Conservation (phyloP, 2,888 invertebrate genomes). For the Leucozona laternaria region DNA sequence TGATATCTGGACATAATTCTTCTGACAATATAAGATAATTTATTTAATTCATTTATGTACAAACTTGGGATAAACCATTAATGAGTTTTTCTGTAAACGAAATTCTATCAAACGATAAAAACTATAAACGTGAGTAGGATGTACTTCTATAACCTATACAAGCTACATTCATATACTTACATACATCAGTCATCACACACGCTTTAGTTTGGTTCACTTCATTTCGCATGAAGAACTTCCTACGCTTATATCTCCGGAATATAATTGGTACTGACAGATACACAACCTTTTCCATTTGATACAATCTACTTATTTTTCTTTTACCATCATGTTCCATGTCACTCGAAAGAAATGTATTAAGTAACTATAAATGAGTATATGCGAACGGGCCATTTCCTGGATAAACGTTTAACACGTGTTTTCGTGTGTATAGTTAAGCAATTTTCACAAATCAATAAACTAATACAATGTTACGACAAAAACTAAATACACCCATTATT, state of each 20-base stretch:
- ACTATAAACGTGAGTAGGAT: slow-evolving; percentile 35
- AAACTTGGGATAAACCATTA: neutral
- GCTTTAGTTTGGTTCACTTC: slow-evolving; percentile 12
- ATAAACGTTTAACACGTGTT: slow-evolving; percentile 39
- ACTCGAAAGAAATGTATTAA: slow-evolving; percentile 29
- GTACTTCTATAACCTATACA: neutral
- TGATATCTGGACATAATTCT: neutral
- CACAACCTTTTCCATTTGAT: slow-evolving; percentile 46
- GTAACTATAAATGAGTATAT: neutral
- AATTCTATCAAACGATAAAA: slow-evolving; percentile 6
- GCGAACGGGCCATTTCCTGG: slow-evolving; percentile 27
- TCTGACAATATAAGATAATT: neutral
- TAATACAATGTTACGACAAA: neutral
- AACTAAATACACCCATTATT: neutral
- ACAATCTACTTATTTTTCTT: slow-evolving; percentile 13
- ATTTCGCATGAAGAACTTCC: slow-evolving; percentile 30
- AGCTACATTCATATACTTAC: neutral
- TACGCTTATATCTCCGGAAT: slow-evolving; percentile 37
- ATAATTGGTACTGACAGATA: slow-evolving; percentile 38
- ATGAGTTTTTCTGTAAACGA: slow-evolving; percentile 5
- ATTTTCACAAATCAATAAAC: neutral
- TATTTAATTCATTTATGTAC: neutral
- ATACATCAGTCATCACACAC: neutral
- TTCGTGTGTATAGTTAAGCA: slow-evolving; percentile 34
- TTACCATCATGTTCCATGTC: slow-evolving; percentile 24